Conservation (phyloP, 2,113 vertebrate species). For the Leptobrachium ailaonicum region DNA sequence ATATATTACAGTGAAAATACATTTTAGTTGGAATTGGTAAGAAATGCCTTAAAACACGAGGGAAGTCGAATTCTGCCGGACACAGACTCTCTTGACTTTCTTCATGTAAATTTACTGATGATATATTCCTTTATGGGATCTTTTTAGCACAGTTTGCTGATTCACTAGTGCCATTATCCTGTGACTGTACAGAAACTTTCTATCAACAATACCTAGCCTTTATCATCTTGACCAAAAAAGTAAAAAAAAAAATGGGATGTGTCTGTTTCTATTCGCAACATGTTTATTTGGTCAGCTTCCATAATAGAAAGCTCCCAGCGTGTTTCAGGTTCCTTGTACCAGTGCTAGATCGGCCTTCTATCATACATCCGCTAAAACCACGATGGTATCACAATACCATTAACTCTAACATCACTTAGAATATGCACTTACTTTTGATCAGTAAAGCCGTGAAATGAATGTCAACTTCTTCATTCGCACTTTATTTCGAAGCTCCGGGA, state of each 20-base stretch:
- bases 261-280: constrained; percentile 9
- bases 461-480: constrained; percentile 1
- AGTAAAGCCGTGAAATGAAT: not conserved
- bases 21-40: constrained; percentile 71
- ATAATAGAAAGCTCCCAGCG: constrained; percentile 20
- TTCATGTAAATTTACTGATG: constrained; percentile 37
- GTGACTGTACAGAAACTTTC: constrained; percentile 59
- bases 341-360: constrained; percentile 44
- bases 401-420: not conserved
- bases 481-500: constrained; percentile 16
- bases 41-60: constrained; percentile 83
- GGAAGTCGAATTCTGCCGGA: constrained; percentile 72
- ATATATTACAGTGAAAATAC: constrained; percentile 59
- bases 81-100: constrained; percentile 70
- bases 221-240: constrained; percentile 61
- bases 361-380: constrained; percentile 20
- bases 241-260: constrained; percentile 38
- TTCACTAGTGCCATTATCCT: constrained; percentile 62
- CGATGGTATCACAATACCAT: constrained; percentile 1
- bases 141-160: constrained; percentile 61
- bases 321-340: constrained; percentile 21
- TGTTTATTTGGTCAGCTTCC: constrained; percentile 53
- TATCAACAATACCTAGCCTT: constrained; percentile 59
- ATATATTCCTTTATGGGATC: not conserved
- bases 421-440: constrained; percentile 26